These are phyloP conservation scores for Suricata suricatta DNA, from an alignment of 2,113 vertebrate species.

Conservation along the genomic window DNA sequence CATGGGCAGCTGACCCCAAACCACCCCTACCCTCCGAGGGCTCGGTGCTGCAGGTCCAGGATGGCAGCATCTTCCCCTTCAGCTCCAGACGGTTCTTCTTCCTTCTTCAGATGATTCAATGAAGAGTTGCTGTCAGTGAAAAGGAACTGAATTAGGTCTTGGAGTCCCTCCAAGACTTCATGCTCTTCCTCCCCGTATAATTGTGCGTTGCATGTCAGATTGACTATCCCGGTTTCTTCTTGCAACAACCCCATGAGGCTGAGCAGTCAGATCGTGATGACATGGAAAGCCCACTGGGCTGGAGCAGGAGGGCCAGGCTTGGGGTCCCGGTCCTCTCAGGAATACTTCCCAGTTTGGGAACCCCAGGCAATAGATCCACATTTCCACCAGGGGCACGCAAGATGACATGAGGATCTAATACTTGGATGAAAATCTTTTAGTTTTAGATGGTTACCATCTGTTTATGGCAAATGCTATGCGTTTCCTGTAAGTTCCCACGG, in stretches of 20 bases:
- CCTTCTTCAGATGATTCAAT: not conserved
- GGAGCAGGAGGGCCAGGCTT: not conserved
- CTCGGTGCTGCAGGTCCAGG: not conserved
- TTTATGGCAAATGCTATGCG: not conserved
- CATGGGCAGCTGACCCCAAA: not conserved
- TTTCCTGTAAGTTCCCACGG: not conserved
- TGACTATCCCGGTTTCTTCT: not conserved
- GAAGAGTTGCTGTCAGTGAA: not conserved
- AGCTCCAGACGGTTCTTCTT: not conserved
- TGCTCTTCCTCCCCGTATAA: not conserved
- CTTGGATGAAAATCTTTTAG: not conserved
- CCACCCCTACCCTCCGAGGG: not conserved
- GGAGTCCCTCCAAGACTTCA: not conserved
- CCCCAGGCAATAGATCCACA: not conserved
- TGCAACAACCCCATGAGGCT: not conserved
- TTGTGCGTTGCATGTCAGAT: not conserved
- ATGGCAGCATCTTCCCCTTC: not conserved
- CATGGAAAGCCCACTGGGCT: not conserved
- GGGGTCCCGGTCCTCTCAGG: not conserved
- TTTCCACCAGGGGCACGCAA: not conserved
- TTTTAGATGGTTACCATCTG: not conserved
- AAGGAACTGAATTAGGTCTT: not conserved
- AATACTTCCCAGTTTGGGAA: not conserved
- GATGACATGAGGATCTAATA: not conserved
- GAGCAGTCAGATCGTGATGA: not conserved